A percentile compares a stretch with the other conserved stretches of the same genome.
These are phyloP conservation scores for Huso huso DNA, from an alignment of 2,797 vertebrate species.

Conservation along the genomic window DNA sequence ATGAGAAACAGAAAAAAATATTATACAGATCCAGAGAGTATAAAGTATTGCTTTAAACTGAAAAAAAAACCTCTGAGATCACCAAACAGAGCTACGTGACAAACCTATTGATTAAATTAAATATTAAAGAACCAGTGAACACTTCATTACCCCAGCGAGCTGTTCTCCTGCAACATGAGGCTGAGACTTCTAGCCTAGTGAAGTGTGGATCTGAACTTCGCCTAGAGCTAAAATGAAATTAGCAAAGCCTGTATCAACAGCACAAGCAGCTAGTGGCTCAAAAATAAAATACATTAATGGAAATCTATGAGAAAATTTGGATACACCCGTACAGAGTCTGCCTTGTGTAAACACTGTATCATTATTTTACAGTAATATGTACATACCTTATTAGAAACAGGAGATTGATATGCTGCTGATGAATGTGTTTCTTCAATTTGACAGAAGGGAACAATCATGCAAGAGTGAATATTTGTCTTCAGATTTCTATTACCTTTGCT, in stretches of 20 bases:
- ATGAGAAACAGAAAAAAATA: neutral
- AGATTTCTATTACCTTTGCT: slow-evolving; percentile 21
- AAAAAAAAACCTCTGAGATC: neutral
- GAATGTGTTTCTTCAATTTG: too few relatives aligned
- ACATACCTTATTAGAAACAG: neutral
- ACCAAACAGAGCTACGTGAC: neutral
- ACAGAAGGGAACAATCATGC: neutral
- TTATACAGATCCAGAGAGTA: slow-evolving; percentile 5
- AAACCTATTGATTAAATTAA: neutral
- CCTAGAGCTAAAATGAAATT: slow-evolving; percentile 9
- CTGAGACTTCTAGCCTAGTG: neutral
- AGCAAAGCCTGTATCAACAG: neutral
- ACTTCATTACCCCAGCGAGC: too few relatives aligned
- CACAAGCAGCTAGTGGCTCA: slow-evolving; percentile 5
- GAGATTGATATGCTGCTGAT: neutral
- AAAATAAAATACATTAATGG: slow-evolving; percentile 20
- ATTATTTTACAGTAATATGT: neutral
- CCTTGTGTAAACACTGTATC: neutral
- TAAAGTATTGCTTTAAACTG: neutral
- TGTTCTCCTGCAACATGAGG: neutral
- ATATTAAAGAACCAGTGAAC: neutral
- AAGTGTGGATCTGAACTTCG: slow-evolving; percentile 12
- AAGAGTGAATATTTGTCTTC: neutral
- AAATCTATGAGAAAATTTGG: neutral
- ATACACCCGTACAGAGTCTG: neutral